Conservation (phyloP, 2,797 vertebrate genomes). For the Taeniopygia guttata region DNA sequence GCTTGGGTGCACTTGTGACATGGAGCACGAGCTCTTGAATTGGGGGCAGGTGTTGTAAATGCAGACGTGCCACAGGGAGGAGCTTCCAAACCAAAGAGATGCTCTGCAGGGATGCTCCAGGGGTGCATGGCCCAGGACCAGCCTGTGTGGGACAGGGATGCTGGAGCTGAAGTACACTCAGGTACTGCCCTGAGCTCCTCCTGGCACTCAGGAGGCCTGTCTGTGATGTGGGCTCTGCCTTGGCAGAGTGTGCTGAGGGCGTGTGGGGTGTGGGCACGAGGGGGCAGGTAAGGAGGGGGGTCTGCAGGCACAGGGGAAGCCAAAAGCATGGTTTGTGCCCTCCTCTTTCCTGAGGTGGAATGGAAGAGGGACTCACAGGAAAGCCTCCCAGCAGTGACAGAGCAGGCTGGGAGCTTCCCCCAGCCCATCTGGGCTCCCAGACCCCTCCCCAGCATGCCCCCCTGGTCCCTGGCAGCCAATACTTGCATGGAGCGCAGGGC, state of each 20-base stretch:
- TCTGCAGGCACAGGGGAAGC: background rate
- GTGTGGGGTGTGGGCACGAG: accelerated
- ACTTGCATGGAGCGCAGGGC: slow-evolving; percentile 89
- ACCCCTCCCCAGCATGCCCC: background rate
- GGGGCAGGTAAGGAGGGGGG: background rate
- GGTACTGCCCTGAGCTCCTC: background rate
- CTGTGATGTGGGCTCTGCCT: background rate
- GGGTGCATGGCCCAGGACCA: background rate
- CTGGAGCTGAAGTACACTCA: accelerated
- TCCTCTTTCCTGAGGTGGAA: background rate
- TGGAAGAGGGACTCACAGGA: background rate
- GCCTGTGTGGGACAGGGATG: background rate
- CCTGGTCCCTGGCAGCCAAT: background rate
- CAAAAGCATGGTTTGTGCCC: background rate
- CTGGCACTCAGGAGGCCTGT: background rate
- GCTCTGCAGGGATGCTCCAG: background rate
- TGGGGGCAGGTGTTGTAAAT: too few relatives aligned
- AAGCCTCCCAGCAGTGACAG: background rate
- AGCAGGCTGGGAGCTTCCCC: background rate
- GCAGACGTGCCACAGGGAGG: too few relatives aligned
- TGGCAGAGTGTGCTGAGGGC: background rate
- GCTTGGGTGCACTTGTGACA: background rate
- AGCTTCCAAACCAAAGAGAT: background rate
- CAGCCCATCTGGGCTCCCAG: background rate
- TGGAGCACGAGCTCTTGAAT: background rate